Conservation (phyloP, 2,888 invertebrate species). For the Rhyacophila evoluta region DNA sequence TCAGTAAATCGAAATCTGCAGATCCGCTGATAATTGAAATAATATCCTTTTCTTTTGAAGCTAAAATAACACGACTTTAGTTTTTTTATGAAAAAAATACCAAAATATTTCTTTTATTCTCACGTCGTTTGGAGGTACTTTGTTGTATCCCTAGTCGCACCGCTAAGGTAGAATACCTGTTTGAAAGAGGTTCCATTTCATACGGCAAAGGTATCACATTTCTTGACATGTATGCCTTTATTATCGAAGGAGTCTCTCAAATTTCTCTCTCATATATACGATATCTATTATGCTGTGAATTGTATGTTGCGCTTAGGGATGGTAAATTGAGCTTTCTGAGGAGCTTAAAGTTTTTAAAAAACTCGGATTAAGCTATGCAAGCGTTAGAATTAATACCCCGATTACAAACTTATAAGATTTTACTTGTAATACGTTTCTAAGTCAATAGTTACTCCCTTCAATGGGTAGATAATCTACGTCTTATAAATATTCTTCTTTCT, state of each 20-base stretch:
- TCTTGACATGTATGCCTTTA: constrained; percentile 37
- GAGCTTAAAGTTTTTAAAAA: neutral
- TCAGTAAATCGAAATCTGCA: too few species aligned
- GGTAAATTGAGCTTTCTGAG: neutral
- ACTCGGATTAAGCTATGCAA: too few species aligned
- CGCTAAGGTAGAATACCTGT: constrained; percentile 1
- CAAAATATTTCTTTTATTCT: neutral
- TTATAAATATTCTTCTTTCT: too few species aligned
- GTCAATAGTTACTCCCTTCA: too few species aligned
- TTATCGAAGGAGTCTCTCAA: constrained; percentile 33
- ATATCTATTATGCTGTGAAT: neutral
- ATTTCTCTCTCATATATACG: neutral
- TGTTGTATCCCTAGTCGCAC: neutral
- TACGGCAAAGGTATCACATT: constrained; percentile 29
- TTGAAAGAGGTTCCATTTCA: constrained; percentile 23
- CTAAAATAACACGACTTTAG: too few species aligned
- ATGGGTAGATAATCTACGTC: too few species aligned
- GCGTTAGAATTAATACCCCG: too few species aligned
- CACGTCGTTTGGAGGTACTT: neutral
- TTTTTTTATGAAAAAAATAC: neutral
- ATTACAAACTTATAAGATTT: too few species aligned
- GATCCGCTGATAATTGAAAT: too few species aligned
- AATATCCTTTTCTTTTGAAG: too few species aligned
- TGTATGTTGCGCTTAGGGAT: neutral
- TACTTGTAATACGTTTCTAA: too few species aligned